phyloP scores from a whole-genome alignment of 2,113 vertebrate genomes.

The Phalacrocorax brasilianus region DNA sequence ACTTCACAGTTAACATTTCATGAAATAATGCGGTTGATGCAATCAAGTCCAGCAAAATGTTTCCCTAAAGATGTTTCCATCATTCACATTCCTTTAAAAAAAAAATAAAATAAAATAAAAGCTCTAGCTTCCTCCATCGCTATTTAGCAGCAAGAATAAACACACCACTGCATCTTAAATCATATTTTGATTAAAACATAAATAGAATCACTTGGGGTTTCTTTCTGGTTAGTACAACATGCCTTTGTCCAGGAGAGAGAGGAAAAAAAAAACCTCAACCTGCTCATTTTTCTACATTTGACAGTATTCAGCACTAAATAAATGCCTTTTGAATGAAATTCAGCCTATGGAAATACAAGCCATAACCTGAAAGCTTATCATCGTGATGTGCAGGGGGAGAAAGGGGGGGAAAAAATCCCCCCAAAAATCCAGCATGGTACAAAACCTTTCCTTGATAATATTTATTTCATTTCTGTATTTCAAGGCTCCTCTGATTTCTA shows the following conservation, averaged over 20 bases:
- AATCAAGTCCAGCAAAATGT: slow-evolving; percentile 63
- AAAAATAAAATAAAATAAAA: neutral
- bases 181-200: slow-evolving; percentile 44
- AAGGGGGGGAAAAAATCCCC: neutral
- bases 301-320: slow-evolving; percentile 28
- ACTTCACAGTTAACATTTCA: slow-evolving; percentile 65
- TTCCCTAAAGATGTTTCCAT: slow-evolving; percentile 59
- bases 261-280: neutral
- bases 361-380: slow-evolving; percentile 53
- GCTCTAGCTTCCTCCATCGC: neutral
- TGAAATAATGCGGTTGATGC: slow-evolving; percentile 35
- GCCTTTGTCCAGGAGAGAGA: slow-evolving; percentile 43
- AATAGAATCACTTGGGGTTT: slow-evolving; percentile 15
- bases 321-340: slow-evolving; percentile 54
- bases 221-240: slow-evolving; percentile 29
- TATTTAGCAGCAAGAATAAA: slow-evolving; percentile 11
- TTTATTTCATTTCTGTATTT: slow-evolving; percentile 60
- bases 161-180: slow-evolving; percentile 6
- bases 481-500: slow-evolving; percentile 41
- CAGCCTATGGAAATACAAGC: slow-evolving; percentile 31
- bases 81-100: neutral
- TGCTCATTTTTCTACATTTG: slow-evolving; percentile 48
- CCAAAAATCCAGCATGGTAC: neutral
- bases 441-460: slow-evolving; percentile 9
- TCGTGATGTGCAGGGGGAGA: neutral